Evolutionary conservation across 2,888 invertebrate species (phyloP).

Genomic region (Gisinianus flammeolus): DNA sequence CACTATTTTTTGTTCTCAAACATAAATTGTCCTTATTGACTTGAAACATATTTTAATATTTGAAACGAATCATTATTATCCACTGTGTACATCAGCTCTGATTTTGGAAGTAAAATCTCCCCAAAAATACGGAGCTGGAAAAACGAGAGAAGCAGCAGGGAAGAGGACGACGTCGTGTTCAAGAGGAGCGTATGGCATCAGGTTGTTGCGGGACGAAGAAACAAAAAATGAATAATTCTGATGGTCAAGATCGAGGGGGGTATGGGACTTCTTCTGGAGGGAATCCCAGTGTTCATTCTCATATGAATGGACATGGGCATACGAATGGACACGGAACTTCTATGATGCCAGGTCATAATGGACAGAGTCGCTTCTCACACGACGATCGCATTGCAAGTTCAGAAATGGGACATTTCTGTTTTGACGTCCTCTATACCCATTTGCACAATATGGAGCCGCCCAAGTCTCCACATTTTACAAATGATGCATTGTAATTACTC

Average conservation of each 20-base stretch:
- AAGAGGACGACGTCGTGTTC: constrained; percentile 28
- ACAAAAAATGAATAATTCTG: constrained; percentile 81
- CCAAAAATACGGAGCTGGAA: constrained; percentile 34
- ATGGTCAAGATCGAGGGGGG: constrained; percentile 60
- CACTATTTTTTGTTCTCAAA: no score
- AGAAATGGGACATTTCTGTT: constrained; percentile 99
- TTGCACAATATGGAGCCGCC: constrained; percentile 92
- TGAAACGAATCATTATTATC: not conserved
- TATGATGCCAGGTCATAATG: constrained; percentile 42
- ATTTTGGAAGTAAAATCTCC: no score
- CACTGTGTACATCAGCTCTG: not conserved
- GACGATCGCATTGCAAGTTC: constrained; percentile 73
- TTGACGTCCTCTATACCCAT: constrained; percentile 95
- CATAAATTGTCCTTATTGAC: no score
- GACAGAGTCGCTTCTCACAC: constrained; percentile 30
- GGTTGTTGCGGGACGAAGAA: constrained; percentile 91
- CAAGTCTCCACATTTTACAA: constrained; percentile 87
- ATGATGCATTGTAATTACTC: constrained; percentile 88
- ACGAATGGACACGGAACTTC: constrained; percentile 49
- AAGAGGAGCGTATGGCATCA: constrained; percentile 72
- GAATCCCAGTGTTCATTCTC: constrained; percentile 61
- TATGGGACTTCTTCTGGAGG: constrained; percentile 19
- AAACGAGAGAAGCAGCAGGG: not conserved
- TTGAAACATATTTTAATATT: no score
- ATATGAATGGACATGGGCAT: constrained; percentile 62